Evolutionary conservation across 2,113 vertebrate genomes (phyloP).

Genomic region (Prunella himalayana): DNA sequence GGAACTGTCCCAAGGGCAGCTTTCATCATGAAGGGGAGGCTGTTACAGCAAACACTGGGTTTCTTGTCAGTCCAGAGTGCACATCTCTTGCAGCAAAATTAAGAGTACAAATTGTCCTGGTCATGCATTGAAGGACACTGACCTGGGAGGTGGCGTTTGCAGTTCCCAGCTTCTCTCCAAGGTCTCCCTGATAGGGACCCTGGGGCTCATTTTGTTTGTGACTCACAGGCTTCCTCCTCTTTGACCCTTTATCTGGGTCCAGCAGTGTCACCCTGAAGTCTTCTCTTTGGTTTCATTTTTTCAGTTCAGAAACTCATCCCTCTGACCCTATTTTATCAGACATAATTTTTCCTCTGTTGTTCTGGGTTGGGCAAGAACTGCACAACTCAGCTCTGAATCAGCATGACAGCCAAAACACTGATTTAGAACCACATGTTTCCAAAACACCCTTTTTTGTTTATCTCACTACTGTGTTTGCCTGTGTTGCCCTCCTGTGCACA

Average conservation of each 20-base stretch:
- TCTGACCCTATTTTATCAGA: neutral
- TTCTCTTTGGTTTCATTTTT: neutral
- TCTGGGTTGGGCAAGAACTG: neutral
- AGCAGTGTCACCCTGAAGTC: neutral
- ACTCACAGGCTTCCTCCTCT: neutral
- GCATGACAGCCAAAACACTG: fast-evolving
- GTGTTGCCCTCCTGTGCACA: neutral
- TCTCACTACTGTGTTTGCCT: neutral
- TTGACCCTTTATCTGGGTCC: neutral
- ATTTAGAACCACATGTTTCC: neutral
- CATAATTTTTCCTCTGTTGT: neutral
- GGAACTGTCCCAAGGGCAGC: neutral
- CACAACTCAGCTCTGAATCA: neutral
- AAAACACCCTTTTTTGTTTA: neutral
- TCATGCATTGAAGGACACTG: neutral
- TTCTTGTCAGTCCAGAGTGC: constrained; percentile 23
- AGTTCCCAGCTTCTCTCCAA: neutral
- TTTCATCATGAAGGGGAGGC: neutral
- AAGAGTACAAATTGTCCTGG: neutral
- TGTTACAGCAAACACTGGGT: neutral
- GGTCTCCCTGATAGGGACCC: neutral
- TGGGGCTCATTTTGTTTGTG: neutral
- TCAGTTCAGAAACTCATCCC: neutral
- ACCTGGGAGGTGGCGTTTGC: neutral
- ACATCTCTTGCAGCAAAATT: neutral